Conservation (phyloP, 2,113 vertebrate species). For the Oreochromis aureus region DNA sequence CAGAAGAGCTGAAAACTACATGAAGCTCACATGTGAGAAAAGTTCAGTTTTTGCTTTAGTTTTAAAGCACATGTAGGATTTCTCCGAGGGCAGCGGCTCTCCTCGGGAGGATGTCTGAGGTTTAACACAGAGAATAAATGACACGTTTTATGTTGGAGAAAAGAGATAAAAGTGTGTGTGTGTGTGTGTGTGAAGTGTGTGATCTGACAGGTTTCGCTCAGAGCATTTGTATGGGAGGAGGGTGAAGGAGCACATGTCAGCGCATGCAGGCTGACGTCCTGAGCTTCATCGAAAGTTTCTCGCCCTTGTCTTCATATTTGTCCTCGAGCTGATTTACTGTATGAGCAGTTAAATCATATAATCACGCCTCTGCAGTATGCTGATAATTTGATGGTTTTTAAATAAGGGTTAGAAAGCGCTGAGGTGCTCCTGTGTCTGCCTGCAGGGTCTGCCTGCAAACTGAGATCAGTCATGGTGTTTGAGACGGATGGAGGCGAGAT, state of each 20-base stretch:
- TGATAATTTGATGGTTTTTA: not conserved
- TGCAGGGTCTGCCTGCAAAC: not conserved
- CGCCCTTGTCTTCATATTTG: not conserved
- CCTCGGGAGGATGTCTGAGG: not conserved
- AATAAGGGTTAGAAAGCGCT: not conserved
- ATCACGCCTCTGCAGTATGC: not conserved
- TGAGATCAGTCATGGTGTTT: not conserved
- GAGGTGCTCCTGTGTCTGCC: not conserved
- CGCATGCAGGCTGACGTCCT: not conserved
- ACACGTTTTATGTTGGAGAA: not conserved
- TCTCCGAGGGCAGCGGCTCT: not conserved
- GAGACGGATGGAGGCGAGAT: not conserved
- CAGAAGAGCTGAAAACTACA: not conserved
- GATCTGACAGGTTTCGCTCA: not conserved
- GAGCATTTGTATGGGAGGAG: not conserved
- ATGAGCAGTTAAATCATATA: not conserved
- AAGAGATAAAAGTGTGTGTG: not conserved
- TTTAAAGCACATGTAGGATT: not conserved
- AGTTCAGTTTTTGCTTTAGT: not conserved
- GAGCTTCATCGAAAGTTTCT: not conserved
- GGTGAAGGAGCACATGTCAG: conserved; percentile 20
- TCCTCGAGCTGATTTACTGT: not conserved
- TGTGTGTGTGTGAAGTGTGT: not conserved
- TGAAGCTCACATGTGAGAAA: not conserved
- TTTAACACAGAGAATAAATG: not conserved